These are phyloP conservation scores for Phalangium opilio DNA, from an alignment of 2,888 invertebrate species.

Conservation along the genomic window DNA sequence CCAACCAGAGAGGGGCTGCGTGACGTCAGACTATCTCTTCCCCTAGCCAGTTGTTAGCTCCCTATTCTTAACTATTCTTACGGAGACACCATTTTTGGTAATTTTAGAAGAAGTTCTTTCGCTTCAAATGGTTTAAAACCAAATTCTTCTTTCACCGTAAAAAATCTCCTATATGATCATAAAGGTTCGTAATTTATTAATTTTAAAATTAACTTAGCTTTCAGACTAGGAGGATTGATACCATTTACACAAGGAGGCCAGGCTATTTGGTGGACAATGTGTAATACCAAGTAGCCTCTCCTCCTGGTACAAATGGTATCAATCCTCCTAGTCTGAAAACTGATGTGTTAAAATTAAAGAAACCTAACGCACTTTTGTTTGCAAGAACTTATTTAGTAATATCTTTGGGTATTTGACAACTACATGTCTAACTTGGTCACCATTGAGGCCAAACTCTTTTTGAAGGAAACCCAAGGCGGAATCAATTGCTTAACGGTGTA, in stretches of 20 bases:
- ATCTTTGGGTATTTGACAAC: conserved; percentile 44
- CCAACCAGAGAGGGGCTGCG: no score
- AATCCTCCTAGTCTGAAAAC: not conserved
- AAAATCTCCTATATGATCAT: conserved; percentile 28
- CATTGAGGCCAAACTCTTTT: conserved; percentile 52
- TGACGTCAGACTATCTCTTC: no score
- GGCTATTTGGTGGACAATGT: no score
- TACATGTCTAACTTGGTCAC: conserved; percentile 52
- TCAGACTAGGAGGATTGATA: no score
- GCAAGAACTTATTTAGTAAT: conserved; percentile 49
- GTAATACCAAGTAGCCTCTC: no score
- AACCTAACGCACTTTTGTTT: not conserved
- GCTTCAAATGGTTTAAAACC: conserved; percentile 57
- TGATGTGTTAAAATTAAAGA: no score
- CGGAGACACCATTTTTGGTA: conserved; percentile 59
- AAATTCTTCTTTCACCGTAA: conserved; percentile 73
- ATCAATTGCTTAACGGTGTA: conserved; percentile 59
- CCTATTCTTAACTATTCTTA: conserved; percentile 34
- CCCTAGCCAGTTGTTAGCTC: no score
- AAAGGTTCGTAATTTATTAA: no score
- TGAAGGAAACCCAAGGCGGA: conserved; percentile 68
- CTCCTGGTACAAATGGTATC: no score
- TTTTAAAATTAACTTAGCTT: no score
- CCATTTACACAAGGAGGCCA: no score
- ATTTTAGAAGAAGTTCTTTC: conserved; percentile 48